Evolutionary conservation across 1,140 invertebrate genomes (phyloP).

Genomic region (Eufriesea mexicana): DNA sequence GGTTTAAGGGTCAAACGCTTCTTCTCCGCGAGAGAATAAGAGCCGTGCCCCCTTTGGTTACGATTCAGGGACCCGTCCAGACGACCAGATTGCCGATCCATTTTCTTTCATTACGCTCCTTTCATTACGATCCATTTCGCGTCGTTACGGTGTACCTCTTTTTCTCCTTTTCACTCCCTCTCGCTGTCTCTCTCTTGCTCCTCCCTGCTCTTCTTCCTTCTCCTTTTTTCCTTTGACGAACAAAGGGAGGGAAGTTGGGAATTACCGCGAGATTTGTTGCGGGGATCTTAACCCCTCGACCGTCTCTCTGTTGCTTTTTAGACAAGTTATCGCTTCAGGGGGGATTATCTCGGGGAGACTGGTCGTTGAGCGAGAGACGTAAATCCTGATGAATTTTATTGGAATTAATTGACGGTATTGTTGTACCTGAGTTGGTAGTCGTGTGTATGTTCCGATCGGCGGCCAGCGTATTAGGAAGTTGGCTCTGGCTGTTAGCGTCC

Average conservation of each 20-base stretch:
- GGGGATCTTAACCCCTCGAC: background rate
- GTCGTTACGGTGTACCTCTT: background rate
- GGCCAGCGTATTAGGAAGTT: too few relatives aligned
- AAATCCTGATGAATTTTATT: background rate
- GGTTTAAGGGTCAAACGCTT: constrained; percentile 65
- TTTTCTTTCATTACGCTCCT: constrained; percentile 22
- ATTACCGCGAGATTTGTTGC: constrained; percentile 5
- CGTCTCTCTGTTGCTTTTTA: too few relatives aligned
- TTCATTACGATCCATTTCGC: constrained; percentile 21
- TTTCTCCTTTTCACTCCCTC: background rate
- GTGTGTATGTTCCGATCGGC: too few relatives aligned
- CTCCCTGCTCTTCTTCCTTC: background rate
- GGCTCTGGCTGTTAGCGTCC: too few relatives aligned
- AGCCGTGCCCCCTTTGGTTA: background rate
- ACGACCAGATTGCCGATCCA: background rate
- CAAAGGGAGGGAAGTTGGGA: background rate
- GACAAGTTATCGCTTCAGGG: too few relatives aligned
- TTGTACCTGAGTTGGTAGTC: background rate
- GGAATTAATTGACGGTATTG: background rate
- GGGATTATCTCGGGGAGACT: background rate
- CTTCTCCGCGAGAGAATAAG: constrained; percentile 4
- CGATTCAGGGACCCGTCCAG: background rate
- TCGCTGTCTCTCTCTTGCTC: too few relatives aligned
- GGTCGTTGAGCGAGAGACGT: background rate
- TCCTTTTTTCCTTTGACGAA: background rate